A percentile compares a stretch with the other conserved stretches of the same genome.
phyloP scores from a whole-genome alignment of 2,888 invertebrate genomes.

The Branchipolynoe longqiensis region DNA sequence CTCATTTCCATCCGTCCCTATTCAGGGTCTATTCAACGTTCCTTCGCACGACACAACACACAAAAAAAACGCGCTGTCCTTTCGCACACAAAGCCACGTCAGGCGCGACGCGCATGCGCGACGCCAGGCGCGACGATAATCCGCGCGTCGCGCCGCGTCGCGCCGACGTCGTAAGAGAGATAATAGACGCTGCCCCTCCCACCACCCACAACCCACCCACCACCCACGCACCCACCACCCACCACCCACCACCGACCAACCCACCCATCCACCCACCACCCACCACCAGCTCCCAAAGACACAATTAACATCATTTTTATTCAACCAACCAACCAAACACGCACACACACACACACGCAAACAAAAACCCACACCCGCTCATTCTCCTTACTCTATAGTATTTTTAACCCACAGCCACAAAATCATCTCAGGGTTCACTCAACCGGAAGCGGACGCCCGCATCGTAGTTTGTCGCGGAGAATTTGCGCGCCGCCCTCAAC shows the following conservation, averaged over 20 bases:
- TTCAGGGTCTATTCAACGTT: too few relatives aligned
- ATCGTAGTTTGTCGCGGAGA: background rate
- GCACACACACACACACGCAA: background rate
- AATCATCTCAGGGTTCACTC: constrained; percentile 15
- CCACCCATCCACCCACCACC: too few relatives aligned
- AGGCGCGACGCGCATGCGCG: background rate
- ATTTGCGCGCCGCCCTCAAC: too few relatives aligned
- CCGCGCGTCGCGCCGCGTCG: too few relatives aligned
- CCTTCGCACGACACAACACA: too few relatives aligned
- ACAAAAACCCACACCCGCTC: background rate
- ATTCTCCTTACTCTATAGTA: background rate
- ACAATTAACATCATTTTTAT: constrained; percentile 44
- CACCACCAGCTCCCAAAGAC: background rate
- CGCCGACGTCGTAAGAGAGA: too few relatives aligned
- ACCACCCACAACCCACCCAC: too few relatives aligned
- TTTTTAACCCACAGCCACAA: constrained; percentile 5
- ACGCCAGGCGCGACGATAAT: background rate
- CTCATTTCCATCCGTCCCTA: too few relatives aligned
- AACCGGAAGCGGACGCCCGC: background rate
- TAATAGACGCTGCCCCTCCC: too few relatives aligned
- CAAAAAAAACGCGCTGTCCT: constrained; percentile 39
- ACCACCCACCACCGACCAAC: too few relatives aligned
- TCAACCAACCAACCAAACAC: background rate
- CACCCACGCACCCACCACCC: too few relatives aligned
- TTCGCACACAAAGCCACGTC: constrained; percentile 29